These are phyloP conservation scores for Triplophysa dalaica DNA, from an alignment of 2,113 vertebrate species.

Conservation along the genomic window DNA sequence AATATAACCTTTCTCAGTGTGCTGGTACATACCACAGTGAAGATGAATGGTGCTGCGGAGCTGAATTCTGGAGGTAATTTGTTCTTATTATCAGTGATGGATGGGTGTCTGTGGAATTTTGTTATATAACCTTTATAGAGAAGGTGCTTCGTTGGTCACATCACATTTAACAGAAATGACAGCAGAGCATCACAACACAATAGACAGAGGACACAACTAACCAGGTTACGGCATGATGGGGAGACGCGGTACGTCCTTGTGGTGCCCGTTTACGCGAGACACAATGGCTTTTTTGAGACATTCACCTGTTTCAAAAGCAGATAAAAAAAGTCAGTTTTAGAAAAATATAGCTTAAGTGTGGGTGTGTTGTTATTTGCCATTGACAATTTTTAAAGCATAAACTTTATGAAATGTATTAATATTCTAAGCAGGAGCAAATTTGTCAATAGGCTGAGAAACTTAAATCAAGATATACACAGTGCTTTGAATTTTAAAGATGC, in stretches of 20 bases:
- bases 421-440: too few species aligned
- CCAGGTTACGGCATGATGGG: slow-evolving; percentile 9
- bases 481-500: too few species aligned
- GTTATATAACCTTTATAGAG: slow-evolving; percentile 42
- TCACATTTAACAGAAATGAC: slow-evolving; percentile 29
- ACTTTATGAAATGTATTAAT: too few species aligned
- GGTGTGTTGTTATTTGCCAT: too few species aligned
- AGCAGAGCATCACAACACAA: slow-evolving; percentile 25
- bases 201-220: slow-evolving; percentile 17
- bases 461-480: too few species aligned
- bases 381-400: too few species aligned
- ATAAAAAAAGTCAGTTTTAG: not conserved
- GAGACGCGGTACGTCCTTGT: not conserved
- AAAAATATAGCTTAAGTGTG: not conserved
- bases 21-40: slow-evolving; percentile 2
- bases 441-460: too few species aligned
- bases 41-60: slow-evolving; percentile 20
- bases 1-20: slow-evolving; percentile 26
- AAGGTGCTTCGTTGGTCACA: slow-evolving; percentile 39
- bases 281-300: not conserved
- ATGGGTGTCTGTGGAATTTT: slow-evolving; percentile 32
- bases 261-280: not conserved
- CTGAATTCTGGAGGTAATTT: slow-evolving; percentile 33
- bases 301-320: not conserved
- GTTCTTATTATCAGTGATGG: slow-evolving; percentile 46